Evolutionary conservation across 2,113 vertebrate species (phyloP).

Genomic region (Oncorhynchus clarkii): DNA sequence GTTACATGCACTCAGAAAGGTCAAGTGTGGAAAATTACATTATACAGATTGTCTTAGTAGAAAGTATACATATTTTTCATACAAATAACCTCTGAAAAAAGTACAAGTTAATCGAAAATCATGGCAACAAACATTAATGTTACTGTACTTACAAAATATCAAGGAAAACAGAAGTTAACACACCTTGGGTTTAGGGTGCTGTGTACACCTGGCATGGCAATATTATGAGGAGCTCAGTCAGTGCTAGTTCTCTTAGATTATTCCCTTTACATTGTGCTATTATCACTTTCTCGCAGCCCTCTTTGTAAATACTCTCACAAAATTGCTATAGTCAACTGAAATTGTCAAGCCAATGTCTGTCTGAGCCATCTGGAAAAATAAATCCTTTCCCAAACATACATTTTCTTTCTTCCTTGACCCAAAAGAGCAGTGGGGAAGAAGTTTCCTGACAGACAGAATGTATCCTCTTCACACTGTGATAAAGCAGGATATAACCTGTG

Average conservation of each 20-base stretch:
- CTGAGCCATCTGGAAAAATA: constrained; percentile 22
- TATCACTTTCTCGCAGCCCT: constrained; percentile 22
- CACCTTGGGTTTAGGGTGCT: constrained; percentile 40
- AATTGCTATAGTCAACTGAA: constrained; percentile 36
- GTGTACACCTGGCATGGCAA: constrained; percentile 22
- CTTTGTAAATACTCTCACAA: constrained; percentile 24
- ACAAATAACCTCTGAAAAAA: constrained; percentile 64
- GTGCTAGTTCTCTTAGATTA: constrained; percentile 10
- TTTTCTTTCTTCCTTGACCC: constrained; percentile 7
- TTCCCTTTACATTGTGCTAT: constrained; percentile 64
- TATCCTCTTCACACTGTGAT: constrained; percentile 34
- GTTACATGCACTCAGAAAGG: constrained; percentile 47
- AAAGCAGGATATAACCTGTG: constrained; percentile 42
- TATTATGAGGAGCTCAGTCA: constrained; percentile 19
- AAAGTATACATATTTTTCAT: constrained; percentile 55
- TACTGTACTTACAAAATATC: constrained; percentile 39
- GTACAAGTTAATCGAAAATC: constrained; percentile 28
- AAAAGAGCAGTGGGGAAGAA: constrained; percentile 30
- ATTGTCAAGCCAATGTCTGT: constrained; percentile 6
- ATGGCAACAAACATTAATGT: constrained; percentile 41
- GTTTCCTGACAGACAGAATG: constrained; percentile 54
- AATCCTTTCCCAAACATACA: constrained; percentile 32
- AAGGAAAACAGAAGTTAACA: constrained; percentile 27
- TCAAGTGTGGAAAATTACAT: constrained; percentile 42
- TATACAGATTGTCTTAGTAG: constrained; percentile 44